These are phyloP conservation scores for Sparus aurata DNA, from an alignment of 2,797 vertebrate genomes.

Conservation along the genomic window DNA sequence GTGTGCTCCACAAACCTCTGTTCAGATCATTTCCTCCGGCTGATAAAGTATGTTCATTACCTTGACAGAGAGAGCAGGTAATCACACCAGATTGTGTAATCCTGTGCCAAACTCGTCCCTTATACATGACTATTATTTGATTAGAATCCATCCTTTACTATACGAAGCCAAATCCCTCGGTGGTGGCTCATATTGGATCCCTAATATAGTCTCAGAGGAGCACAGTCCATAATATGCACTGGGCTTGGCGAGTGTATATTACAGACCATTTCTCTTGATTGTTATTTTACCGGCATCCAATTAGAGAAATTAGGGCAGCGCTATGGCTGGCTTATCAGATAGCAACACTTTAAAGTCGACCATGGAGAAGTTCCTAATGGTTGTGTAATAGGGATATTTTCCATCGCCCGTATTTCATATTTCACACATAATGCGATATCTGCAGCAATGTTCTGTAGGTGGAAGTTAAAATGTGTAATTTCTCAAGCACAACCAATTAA, in stretches of 20 bases:
- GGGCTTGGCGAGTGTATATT: slow-evolving; percentile 55
- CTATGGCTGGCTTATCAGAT: slow-evolving; percentile 53
- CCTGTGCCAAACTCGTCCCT: slow-evolving; percentile 51
- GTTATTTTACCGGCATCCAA: slow-evolving; percentile 69
- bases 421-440: slow-evolving; percentile 72
- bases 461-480: slow-evolving; percentile 63
- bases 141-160: slow-evolving; percentile 73
- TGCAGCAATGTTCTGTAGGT: slow-evolving; percentile 60
- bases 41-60: slow-evolving; percentile 65
- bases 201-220: slow-evolving; percentile 75
- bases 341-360: slow-evolving; percentile 56
- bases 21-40: slow-evolving; percentile 55
- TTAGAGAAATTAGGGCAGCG: slow-evolving; percentile 68
- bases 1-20: not conserved
- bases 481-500: slow-evolving; percentile 72
- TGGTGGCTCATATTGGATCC: slow-evolving; percentile 62
- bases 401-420: slow-evolving; percentile 63
- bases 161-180: slow-evolving; percentile 52
- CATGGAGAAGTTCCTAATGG: slow-evolving; percentile 55
- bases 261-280: slow-evolving; percentile 77
- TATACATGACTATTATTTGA: slow-evolving; percentile 63
- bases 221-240: slow-evolving; percentile 41
- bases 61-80: slow-evolving; percentile 50
- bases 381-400: slow-evolving; percentile 55
- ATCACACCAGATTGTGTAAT: slow-evolving; percentile 63